Evolutionary conservation across 2,113 vertebrate species (phyloP).

Genomic region (Ictidomys tridecemlineatus): DNA sequence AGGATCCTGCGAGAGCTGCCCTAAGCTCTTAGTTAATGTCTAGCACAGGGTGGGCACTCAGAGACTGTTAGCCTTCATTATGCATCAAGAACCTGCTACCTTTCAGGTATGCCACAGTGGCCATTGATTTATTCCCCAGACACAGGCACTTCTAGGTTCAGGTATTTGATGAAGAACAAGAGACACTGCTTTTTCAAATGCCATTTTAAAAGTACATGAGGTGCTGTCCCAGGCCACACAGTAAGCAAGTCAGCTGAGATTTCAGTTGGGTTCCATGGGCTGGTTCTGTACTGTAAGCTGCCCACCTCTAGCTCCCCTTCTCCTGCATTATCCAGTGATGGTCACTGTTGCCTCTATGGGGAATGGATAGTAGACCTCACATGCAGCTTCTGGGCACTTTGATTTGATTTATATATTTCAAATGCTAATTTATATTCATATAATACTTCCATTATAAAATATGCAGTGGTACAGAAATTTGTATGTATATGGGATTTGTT

Average conservation of each 20-base stretch:
- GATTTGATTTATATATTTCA: constrained; percentile 60
- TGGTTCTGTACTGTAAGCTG: accelerated
- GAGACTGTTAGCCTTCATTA: accelerated
- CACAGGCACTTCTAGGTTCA: accelerated
- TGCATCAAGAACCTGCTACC: neutral
- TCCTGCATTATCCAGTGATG: accelerated
- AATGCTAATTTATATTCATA: constrained; percentile 70
- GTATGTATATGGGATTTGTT: constrained; percentile 56
- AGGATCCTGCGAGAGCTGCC: neutral
- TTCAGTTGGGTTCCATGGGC: accelerated
- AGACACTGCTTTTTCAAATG: neutral
- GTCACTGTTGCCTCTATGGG: neutral
- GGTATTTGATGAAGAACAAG: neutral
- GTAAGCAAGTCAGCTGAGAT: neutral
- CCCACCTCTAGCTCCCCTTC: accelerated
- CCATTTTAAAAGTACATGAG: neutral
- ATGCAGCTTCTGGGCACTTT: constrained; percentile 49
- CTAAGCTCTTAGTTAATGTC: neutral
- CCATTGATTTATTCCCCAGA: neutral
- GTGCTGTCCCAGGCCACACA: accelerated
- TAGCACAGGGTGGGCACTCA: neutral
- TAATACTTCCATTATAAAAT: constrained; percentile 72
- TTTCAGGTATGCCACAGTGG: accelerated
- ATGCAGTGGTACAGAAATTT: constrained; percentile 68
- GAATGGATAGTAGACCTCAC: neutral